These are phyloP conservation scores for Simalia tracyae DNA, from an alignment of 2,797 vertebrate species.

Conservation along the genomic window DNA sequence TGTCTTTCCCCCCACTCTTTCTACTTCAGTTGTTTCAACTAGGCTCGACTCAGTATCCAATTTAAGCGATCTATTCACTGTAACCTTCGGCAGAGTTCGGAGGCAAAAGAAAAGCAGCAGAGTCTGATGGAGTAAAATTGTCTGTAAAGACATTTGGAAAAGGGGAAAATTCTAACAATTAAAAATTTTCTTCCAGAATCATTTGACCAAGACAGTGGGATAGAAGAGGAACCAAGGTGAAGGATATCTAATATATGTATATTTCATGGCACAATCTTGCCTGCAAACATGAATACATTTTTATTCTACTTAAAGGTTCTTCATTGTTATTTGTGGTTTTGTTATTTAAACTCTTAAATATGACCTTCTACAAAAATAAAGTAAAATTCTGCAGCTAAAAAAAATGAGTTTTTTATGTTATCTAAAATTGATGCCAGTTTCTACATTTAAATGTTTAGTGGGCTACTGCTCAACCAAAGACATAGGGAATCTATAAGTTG, in stretches of 20 bases:
- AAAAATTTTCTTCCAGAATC: not conserved
- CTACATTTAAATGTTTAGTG: not conserved
- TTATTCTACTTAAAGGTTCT: not conserved
- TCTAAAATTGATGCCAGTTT: not conserved
- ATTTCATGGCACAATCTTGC: not conserved
- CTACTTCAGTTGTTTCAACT: not conserved
- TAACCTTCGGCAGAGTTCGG: not conserved
- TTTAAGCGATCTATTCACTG: not conserved
- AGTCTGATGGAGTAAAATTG: not conserved
- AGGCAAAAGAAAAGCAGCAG: not conserved
- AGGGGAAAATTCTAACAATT: not conserved
- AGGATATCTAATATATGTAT: not conserved
- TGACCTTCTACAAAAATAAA: not conserved
- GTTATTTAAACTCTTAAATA: not conserved
- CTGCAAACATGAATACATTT: not conserved
- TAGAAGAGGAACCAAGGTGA: slow-evolving; percentile 1
- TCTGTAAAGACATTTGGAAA: not conserved
- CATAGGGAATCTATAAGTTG: not conserved
- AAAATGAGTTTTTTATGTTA: not conserved
- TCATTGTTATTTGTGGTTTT: not conserved
- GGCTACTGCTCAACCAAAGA: not conserved
- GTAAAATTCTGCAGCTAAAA: slow-evolving; percentile 3
- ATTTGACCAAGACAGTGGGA: not conserved
- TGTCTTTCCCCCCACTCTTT: not conserved
- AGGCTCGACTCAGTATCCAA: not conserved